phyloP scores from a whole-genome alignment of 2,888 invertebrate genomes.

The Sepioteuthis lessoniana region DNA sequence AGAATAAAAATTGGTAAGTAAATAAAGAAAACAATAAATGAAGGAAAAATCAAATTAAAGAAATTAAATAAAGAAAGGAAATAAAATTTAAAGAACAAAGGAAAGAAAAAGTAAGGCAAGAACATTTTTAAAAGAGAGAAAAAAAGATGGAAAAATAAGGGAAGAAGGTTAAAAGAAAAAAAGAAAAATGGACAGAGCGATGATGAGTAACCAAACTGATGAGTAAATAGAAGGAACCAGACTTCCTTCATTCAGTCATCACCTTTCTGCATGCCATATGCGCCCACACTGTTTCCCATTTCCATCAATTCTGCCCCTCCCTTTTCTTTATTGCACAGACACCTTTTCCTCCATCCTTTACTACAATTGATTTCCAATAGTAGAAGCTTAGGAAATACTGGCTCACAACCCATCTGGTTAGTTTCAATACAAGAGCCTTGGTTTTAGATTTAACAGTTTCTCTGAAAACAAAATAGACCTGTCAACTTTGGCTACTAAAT shows the following conservation, averaged over 20 bases:
- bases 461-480: neutral
- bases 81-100: neutral
- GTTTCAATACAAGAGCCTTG: neutral
- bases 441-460: neutral
- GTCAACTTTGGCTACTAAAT: neutral
- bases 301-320: neutral
- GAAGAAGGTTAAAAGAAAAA: neutral
- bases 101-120: neutral
- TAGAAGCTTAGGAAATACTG: neutral
- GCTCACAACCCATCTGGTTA: neutral
- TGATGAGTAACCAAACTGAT: slow-evolving; percentile 7
- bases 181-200: neutral
- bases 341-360: neutral
- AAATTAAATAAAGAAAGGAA: neutral
- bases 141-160: neutral
- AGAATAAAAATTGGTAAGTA: neutral
- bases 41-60: neutral
- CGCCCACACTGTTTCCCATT: neutral
- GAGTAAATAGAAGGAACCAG: neutral
- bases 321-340: neutral
- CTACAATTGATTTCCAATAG: neutral
- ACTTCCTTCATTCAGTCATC: neutral
- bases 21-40: neutral
- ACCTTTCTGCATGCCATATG: neutral
- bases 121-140: neutral